Conservation (phyloP, 2,797 vertebrate genomes). For the Syngnathus rostellatus region DNA sequence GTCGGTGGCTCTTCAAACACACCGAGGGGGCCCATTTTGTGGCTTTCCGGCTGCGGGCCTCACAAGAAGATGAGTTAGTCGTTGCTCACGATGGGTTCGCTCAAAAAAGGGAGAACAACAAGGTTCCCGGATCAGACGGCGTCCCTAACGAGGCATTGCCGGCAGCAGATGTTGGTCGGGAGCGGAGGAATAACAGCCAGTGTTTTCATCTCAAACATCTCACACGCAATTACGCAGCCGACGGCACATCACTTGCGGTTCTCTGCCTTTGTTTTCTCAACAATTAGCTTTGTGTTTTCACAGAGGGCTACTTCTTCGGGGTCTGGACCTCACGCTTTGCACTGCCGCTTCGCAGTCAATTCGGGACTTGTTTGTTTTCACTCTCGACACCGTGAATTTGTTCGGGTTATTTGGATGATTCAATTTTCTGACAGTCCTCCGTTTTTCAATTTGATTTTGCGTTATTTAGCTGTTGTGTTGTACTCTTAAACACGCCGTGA, state of each 20-base stretch:
- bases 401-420: background rate
- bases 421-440: no score
- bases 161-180: slow-evolving; percentile 70
- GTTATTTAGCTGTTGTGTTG: no score
- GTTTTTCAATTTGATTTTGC: no score
- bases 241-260: slow-evolving; percentile 71
- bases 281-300: slow-evolving; percentile 78
- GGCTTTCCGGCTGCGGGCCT: background rate
- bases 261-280: slow-evolving; percentile 81
- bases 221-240: slow-evolving; percentile 82
- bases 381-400: background rate
- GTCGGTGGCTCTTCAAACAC: slow-evolving; percentile 38
- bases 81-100: background rate
- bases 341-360: background rate
- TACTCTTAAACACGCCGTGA: no score
- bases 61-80: slow-evolving; percentile 10
- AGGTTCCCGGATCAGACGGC: background rate
- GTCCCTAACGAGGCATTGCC: slow-evolving; percentile 24
- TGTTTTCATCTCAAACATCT: slow-evolving; percentile 78
- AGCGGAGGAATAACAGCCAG: slow-evolving; percentile 74
- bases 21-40: slow-evolving; percentile 14
- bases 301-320: slow-evolving; percentile 25
- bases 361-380: no score
- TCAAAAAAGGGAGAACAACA: background rate
- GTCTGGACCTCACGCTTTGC: background rate